Base-by-base conservation (phyloP, 1,140 invertebrate genomes). In the Drosophila subobscura region DNA sequence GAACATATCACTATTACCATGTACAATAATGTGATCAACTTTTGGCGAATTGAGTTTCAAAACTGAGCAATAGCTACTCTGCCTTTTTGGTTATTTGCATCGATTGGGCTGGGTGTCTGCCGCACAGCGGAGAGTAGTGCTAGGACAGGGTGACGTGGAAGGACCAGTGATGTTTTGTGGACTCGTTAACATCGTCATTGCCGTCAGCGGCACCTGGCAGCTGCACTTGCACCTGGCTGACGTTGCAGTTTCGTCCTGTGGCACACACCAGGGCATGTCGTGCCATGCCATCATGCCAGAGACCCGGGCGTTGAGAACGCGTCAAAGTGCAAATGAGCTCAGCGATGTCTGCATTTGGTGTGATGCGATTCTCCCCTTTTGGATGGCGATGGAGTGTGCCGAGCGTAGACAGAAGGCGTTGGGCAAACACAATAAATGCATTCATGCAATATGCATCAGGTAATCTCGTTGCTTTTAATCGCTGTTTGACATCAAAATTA, bases 391-490 rank as follows among this genome's bases (percentile, higher is more conserved):
- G 50, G 68, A 46, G 33, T 33, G 68, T 20, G 20, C 5, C 20
- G 20, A 29, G 23, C 6, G 16, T n/a, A n/a, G 8, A 8, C 29
- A 57, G 46, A 23, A 49, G 46, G 33, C 47, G 56, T 46, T 79
- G 58, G 65, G 76, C 76, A 85, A 86, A 80, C 81, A 85, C 56
- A 60, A 73, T 53, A 70, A 86, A 88, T 86, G 83, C 74, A 76
- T 86, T 86, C 83, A 86, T 86, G 83, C 83, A 86, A 81, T 86
- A 86, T 86, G 83, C 83, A 90, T 56, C 64, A 88, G 78, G 89
- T 90, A 90, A 90, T 90, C 89, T 89, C 77, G 89, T 89, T 89
- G 74, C 83, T 86, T 90, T 90, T 90, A 90, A 90, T 90, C 89
- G 83, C 79, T 90, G 89, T 90, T 90, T 90, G 81, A 78, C 89